phyloP scores from a whole-genome alignment of 2,113 vertebrate species.

The Nycticryphes semicollaris region DNA sequence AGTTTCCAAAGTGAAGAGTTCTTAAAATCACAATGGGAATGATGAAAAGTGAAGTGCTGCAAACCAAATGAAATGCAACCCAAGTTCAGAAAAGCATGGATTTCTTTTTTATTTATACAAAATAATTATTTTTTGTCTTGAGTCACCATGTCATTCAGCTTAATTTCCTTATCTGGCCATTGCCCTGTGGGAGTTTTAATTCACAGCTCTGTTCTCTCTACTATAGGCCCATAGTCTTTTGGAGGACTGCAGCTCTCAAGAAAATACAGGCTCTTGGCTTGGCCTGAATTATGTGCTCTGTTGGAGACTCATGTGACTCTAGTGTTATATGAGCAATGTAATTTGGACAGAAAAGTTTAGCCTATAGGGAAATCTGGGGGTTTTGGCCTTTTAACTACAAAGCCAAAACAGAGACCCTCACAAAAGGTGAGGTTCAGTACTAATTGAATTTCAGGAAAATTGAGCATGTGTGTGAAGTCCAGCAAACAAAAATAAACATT shows the following conservation, averaged over 20 bases:
- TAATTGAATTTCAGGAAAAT: neutral
- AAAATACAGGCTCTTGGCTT: neutral
- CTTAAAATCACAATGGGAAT: neutral
- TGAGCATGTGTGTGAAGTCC: neutral
- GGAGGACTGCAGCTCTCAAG: neutral
- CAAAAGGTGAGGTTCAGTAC: neutral
- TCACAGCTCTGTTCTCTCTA: neutral
- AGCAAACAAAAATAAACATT: neutral
- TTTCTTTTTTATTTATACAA: neutral
- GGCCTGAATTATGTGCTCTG: neutral
- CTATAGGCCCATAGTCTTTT: neutral
- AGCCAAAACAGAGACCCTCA: neutral
- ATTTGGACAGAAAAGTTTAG: neutral
- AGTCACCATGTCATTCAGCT: neutral
- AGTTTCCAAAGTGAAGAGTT: constrained; percentile 5
- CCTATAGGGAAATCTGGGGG: neutral
- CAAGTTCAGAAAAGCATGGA: neutral
- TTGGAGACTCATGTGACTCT: neutral
- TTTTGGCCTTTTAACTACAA: neutral
- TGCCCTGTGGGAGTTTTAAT: neutral
- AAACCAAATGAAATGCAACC: neutral
- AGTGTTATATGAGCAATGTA: neutral
- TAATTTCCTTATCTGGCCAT: neutral
- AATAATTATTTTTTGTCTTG: neutral
- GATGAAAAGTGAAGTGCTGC: neutral